phyloP scores from a whole-genome alignment of 2,113 vertebrate species.

The Octodon degus region DNA sequence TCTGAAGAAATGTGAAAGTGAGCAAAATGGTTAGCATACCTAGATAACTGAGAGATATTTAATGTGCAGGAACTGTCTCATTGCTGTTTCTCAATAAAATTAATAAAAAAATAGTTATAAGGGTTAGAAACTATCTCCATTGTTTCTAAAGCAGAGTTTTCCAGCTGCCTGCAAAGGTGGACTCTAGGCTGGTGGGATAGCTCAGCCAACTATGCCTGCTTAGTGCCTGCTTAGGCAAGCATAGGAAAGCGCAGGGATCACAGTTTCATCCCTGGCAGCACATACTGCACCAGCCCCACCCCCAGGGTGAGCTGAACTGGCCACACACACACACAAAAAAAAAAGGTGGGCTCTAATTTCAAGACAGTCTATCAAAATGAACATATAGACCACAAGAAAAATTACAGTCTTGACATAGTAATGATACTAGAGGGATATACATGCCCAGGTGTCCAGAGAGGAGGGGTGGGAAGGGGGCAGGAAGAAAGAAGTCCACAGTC shows the following conservation, averaged over 20 bases:
- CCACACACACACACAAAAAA: no score
- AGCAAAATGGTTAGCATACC: neutral
- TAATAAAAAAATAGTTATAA: neutral
- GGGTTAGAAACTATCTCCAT: neutral
- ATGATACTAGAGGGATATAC: neutral
- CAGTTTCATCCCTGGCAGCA: no score
- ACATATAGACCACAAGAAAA: neutral
- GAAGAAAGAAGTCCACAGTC: neutral
- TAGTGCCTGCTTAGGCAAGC: no score
- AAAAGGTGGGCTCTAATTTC: neutral
- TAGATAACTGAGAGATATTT: neutral
- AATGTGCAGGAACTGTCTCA: neutral
- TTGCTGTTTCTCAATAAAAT: no score
- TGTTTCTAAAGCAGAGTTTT: slow-evolving; percentile 30
- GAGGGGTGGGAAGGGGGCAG: no score
- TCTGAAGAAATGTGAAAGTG: neutral
- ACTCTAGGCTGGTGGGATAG: neutral
- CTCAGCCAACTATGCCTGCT: no score
- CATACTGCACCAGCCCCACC: no score
- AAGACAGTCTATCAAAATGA: neutral
- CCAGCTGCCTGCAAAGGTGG: neutral
- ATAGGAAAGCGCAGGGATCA: no score
- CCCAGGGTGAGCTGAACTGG: no score
- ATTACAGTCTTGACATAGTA: neutral
- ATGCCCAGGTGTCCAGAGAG: neutral